Percentiles rank a stretch among this genome's conserved stretches.
Evolutionary conservation across 2,888 invertebrate genomes (phyloP).

Genomic region (Epistrophe grossulariae): DNA sequence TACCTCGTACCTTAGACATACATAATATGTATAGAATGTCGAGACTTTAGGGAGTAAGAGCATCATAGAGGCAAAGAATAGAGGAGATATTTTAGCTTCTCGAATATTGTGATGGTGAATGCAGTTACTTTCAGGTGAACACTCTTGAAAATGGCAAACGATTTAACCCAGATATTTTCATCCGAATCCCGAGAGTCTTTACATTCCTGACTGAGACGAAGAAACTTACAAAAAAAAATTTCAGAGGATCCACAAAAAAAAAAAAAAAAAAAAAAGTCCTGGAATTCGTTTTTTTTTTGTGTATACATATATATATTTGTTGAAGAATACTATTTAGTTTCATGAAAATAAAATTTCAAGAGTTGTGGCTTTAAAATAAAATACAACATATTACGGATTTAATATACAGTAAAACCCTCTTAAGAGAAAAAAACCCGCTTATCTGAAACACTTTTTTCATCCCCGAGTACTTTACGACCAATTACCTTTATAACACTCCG

Average conservation of each 20-base stretch:
- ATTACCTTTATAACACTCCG: no score
- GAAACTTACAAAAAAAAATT: neutral
- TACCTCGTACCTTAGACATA: neutral
- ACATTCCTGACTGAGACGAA: constrained; percentile 3
- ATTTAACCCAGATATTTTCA: constrained; percentile 58
- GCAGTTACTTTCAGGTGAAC: constrained; percentile 67
- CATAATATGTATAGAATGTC: constrained; percentile 16
- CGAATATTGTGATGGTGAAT: constrained; percentile 18
- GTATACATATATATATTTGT: neutral
- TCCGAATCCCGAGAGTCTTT: neutral
- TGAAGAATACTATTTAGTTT: neutral
- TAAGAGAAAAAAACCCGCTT: no score
- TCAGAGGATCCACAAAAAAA: neutral
- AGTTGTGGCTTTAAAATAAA: neutral
- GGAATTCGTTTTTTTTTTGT: neutral
- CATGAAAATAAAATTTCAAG: neutral
- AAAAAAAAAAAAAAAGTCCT: neutral
- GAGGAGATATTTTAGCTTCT: neutral
- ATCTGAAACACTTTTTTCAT: no score
- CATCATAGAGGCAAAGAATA: neutral
- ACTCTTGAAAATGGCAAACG: constrained; percentile 54
- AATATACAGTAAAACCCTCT: no score
- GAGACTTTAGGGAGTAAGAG: neutral
- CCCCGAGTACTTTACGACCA: no score
- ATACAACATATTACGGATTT: neutral